Evolutionary conservation across 1,140 invertebrate species (phyloP).

Genomic region (Telenomus remus): DNA sequence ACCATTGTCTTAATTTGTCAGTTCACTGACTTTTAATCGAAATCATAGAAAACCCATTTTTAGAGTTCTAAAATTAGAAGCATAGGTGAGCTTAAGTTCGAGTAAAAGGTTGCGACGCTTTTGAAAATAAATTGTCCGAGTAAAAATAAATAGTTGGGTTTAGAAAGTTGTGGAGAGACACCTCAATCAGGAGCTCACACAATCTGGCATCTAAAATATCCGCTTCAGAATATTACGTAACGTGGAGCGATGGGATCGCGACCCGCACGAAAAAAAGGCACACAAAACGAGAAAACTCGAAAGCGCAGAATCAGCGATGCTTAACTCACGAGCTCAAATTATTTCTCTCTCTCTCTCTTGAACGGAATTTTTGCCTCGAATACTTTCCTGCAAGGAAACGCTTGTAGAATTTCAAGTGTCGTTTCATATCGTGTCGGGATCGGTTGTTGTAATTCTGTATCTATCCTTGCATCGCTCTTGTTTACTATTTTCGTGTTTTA

Average conservation of each 20-base stretch:
- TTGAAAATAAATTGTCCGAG: too few relatives aligned
- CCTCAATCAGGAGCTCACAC: constrained; percentile 20
- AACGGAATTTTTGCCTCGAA: constrained; percentile 28
- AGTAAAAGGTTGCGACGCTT: too few relatives aligned
- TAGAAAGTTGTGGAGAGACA: background rate
- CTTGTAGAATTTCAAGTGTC: constrained; percentile 45
- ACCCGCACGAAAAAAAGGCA: constrained; percentile 40
- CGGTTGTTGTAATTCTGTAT: too few relatives aligned
- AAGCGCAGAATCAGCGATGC: constrained; percentile 50
- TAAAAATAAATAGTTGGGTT: too few relatives aligned
- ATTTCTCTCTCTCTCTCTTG: constrained; percentile 55
- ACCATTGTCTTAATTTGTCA: too few relatives aligned
- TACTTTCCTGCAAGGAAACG: constrained; percentile 44
- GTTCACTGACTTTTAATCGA: too few relatives aligned
- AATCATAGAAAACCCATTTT: too few relatives aligned
- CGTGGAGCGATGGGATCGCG: constrained; percentile 18
- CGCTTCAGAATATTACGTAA: constrained; percentile 34
- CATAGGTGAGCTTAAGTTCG: too few relatives aligned
- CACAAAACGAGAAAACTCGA: constrained; percentile 31
- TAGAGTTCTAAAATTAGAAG: too few relatives aligned
- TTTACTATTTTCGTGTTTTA: too few relatives aligned
- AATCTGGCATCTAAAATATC: constrained; percentile 14
- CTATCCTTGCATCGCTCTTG: too few relatives aligned
- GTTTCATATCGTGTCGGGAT: background rate
- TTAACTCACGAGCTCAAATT: constrained; percentile 51